Evolutionary conservation across 2,888 invertebrate species (phyloP), one percentile per base, ranked within the genome.

Genomic region (Coecobrya sp.): DNA sequence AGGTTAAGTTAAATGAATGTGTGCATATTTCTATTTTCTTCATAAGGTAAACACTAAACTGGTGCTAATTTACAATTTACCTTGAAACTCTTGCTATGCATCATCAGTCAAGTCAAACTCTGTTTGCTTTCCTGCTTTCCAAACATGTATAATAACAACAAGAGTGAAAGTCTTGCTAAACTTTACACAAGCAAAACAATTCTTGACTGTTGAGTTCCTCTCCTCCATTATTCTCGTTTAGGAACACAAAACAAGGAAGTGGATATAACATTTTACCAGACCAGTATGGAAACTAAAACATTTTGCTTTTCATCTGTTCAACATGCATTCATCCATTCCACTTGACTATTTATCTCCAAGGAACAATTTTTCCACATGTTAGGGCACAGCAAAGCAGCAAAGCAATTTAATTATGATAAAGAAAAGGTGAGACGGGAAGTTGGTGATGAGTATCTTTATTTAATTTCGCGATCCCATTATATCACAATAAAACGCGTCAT

Each of bases 1-100:
- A 22, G 62, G 65, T 30, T 68, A 68, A 68, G 11, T 68, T 25
- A 62, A 62, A 62, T 62, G 62, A 62, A 62, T 62, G 25, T 22
- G 22, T 62, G n/a, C n/a, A n/a, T n/a, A 62, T 62, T 25, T 25
- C 62, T 68, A 30, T 68, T 30, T 27, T 68, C 30, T 27, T 68
- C 8, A 30, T 30, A 68, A 68, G 30, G 65, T 30, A 30, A 68
- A 68, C 30, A 68, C 30, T 11, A 16, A 68, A 13, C 27, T 30
- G 30, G 65, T 30, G 27, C 13, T 68, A 30, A 68, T 68, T 68
- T 68, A 30, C 65, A 30, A 30, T 68, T 68, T 68, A 68, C 65
- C 65, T 68, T 68, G 65, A 68, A 30, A 30, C 65, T 68, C 30
- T 5, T 0, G 27, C 30, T 27, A 30, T 30, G 27, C 30, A 68